A percentile compares a stretch with the other conserved stretches of the same genome.
phyloP scores from a whole-genome alignment of 2,888 invertebrate species.

The Halictus quadricinctus region DNA sequence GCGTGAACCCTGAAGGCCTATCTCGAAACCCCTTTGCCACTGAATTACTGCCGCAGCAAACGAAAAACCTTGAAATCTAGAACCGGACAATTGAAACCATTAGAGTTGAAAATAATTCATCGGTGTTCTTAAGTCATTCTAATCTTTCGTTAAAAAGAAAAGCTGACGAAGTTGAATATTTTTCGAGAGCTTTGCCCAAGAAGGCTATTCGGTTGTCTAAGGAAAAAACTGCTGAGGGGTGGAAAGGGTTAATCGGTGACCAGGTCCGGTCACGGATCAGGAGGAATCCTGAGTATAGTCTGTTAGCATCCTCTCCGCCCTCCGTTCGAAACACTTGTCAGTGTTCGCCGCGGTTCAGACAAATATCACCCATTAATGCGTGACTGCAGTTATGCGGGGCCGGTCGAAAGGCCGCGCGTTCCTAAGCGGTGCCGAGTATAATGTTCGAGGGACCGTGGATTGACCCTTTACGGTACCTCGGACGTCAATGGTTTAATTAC shows the following conservation, averaged over 20 bases:
- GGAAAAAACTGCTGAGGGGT: not conserved
- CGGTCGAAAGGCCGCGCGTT: conserved; percentile 37
- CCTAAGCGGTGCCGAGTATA: conserved; percentile 43
- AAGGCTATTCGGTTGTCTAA: not conserved
- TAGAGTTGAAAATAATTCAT: too few species aligned
- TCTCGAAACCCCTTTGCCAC: conserved; percentile 6
- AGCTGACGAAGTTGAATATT: not conserved
- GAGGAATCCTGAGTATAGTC: conserved; percentile 40
- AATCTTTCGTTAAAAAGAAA: not conserved
- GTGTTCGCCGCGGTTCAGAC: conserved; percentile 54
- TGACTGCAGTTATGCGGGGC: conserved; percentile 53
- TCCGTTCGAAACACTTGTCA: conserved; percentile 41
- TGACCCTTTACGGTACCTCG: conserved; percentile 69
- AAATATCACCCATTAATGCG: conserved; percentile 73
- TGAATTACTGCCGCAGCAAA: not conserved
- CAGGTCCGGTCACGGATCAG: conserved; percentile 47
- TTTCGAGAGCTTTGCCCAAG: not conserved
- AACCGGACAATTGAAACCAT: not conserved
- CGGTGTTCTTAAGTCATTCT: too few species aligned
- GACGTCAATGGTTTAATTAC: conserved; percentile 71
- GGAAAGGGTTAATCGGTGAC: conserved; percentile 52
- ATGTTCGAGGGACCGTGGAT: conserved; percentile 58
- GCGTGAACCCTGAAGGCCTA: conserved; percentile 12
- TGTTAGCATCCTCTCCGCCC: conserved; percentile 32
- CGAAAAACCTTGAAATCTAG: not conserved